A percentile compares a stretch with the other conserved stretches of the same genome.
Conservation (phyloP, 2,888 invertebrate species). For the Neria commutata region DNA sequence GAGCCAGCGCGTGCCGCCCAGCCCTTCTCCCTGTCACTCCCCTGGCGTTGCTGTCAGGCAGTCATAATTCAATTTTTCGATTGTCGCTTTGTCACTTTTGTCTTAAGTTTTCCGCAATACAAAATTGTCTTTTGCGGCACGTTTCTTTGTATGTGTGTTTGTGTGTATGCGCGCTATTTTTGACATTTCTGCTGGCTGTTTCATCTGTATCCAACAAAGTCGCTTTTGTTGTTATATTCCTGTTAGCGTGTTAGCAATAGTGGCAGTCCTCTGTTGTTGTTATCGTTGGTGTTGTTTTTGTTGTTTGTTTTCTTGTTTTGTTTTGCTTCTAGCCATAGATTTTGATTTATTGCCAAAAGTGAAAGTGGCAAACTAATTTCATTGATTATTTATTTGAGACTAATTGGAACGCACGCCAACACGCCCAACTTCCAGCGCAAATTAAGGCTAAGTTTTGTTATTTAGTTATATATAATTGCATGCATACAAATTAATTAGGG, state of each 20-base stretch:
- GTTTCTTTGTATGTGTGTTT: neutral
- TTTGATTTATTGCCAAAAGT: neutral
- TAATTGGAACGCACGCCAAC: neutral
- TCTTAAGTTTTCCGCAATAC: neutral
- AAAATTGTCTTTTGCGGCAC: neutral
- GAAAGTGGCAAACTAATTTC: neutral
- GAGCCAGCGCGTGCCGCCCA: no score
- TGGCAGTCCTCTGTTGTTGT: neutral
- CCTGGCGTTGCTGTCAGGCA: neutral
- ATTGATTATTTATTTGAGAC: neutral
- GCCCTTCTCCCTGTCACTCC: no score
- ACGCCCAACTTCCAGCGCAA: no score
- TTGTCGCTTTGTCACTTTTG: slow-evolving; percentile 5
- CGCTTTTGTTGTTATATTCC: no score
- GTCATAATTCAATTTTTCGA: slow-evolving; percentile 3
- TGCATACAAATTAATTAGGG: no score
- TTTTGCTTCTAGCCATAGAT: neutral
- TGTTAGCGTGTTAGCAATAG: no score
- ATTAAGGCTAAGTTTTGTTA: no score
- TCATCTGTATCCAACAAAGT: no score
- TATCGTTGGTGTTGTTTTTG: neutral
- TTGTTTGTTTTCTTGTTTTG: neutral
- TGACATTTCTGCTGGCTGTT: neutral
- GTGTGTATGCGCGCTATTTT: neutral
- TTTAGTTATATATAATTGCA: no score